Base-by-base conservation (phyloP, 2,888 invertebrate species). In the Rhodophaea formosa region DNA sequence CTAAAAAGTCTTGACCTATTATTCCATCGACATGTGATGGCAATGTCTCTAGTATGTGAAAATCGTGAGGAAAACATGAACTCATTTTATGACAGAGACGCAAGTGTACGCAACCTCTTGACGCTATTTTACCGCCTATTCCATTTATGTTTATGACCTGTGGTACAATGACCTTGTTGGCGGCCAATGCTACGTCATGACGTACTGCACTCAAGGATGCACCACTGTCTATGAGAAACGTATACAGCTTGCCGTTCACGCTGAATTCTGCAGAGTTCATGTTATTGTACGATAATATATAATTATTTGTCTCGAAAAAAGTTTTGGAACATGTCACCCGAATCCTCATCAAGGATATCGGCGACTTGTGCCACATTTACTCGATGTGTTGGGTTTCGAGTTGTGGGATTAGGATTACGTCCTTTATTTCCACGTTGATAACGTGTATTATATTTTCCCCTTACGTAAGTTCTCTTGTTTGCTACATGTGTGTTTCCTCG, bases 1-100 rank as follows among this genome's bases (percentile, higher is more conserved):
- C n/a, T 46, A 46, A 46, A 12, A 29, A 46, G 46, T 46, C 29
- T 23, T 46, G 46, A 29, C 29, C 46, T 46, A 46, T 17, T 17
- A 46, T 46, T 46, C 8, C 17, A 29, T 46, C 46, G n/a, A 46
- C n/a, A 12, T 46, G 7, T 29, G 23, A 10, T 12, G 23, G 29
- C 23, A 46, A 46, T 3, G 17, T 46, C 0, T 46, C 23, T 7
- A 46, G 23, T 23, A 46, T 12, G n/a, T 46, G 46, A 7, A 46
- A 46, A 3, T 46, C n/a, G 12, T 46, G 46, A 10, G 46, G 1
- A 7, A 46, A 46, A 15, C 15, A 7, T 5, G 15, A 32, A 32
- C 15, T 5, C 1, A 7, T 15, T 44, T n/a, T n/a, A n/a, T 44
- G 44, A 1, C 46, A 46, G 8, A 29, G 23, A 23, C 3, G 7